Evolutionary conservation across 2,797 vertebrate species (phyloP).

Genomic region (Chaetodon trifasciatus): DNA sequence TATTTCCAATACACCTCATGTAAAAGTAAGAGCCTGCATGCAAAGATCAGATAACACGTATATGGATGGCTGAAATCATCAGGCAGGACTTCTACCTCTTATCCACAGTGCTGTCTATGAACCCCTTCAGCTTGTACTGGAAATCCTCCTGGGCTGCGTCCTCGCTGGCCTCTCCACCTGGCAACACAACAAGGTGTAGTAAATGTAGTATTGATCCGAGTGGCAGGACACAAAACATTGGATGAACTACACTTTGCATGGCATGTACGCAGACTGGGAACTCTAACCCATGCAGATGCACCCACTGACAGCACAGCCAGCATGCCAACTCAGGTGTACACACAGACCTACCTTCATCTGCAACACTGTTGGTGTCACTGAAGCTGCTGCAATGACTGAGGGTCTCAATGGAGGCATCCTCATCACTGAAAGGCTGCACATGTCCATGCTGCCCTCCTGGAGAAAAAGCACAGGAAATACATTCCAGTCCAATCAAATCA

Average conservation of each 20-base stretch:
- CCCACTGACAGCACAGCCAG: background rate
- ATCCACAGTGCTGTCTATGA: conserved; percentile 96
- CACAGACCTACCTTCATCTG: conserved; percentile 90
- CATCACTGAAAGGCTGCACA: conserved; percentile 96
- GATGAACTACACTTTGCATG: background rate
- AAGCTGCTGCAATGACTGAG: conserved; percentile 99
- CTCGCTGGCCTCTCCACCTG: conserved; percentile 92
- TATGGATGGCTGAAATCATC: background rate
- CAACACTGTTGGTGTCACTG: conserved; percentile 92
- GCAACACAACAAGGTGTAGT: background rate
- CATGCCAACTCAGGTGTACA: background rate
- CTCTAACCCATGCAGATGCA: background rate
- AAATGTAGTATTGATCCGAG: background rate
- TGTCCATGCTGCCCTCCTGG: conserved; percentile 92
- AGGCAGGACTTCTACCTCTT: conserved; percentile 88
- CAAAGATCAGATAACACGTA: background rate
- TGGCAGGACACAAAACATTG: background rate
- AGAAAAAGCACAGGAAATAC: background rate
- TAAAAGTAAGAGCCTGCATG: background rate
- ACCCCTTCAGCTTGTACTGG: conserved; percentile 96
- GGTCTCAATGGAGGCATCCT: conserved; percentile 97
- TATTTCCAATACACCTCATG: background rate
- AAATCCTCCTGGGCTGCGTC: conserved; percentile 94
- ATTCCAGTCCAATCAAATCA: background rate
- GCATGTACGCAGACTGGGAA: background rate